Conservation (phyloP, 2,113 vertebrate species). For the Aspidoscelis tigris region DNA sequence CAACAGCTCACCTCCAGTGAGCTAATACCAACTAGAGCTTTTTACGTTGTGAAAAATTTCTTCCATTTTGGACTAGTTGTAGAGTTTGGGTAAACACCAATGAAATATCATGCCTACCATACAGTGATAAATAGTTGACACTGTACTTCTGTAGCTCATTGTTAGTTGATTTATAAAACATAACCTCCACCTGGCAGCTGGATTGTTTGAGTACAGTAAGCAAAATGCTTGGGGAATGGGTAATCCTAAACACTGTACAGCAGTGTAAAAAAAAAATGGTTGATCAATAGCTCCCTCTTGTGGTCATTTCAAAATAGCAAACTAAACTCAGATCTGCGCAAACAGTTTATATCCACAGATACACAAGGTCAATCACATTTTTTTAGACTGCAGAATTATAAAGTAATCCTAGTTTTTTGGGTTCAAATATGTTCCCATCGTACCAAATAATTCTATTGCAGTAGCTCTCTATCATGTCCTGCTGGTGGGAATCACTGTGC, state of each 20-base stretch:
- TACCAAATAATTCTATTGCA: too few relatives aligned
- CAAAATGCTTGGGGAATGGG: not conserved
- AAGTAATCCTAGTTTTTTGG: not conserved
- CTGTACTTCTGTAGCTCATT: conserved; percentile 39
- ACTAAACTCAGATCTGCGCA: not conserved
- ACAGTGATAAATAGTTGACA: conserved; percentile 37
- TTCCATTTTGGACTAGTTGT: not conserved
- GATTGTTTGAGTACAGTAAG: conserved; percentile 21
- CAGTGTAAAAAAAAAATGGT: conserved; percentile 15
- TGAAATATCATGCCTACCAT: conserved; percentile 34
- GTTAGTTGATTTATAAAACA: conserved; percentile 27
- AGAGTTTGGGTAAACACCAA: conserved; percentile 32
- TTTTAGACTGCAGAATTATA: not conserved
- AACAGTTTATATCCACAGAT: not conserved
- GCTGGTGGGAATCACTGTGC: too few relatives aligned
- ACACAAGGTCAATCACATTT: not conserved
- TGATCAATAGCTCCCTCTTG: conserved; percentile 57
- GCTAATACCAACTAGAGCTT: not conserved
- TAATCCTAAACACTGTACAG: not conserved
- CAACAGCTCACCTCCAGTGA: conserved; percentile 5
- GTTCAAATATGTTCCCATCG: not conserved
- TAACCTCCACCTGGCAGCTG: conserved; percentile 22
- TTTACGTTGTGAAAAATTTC: conserved; percentile 38
- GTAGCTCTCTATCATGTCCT: too few relatives aligned
- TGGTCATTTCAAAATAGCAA: conserved; percentile 32